phyloP scores from a whole-genome alignment of 2,888 invertebrate genomes.

The Drosophila mercatorum region DNA sequence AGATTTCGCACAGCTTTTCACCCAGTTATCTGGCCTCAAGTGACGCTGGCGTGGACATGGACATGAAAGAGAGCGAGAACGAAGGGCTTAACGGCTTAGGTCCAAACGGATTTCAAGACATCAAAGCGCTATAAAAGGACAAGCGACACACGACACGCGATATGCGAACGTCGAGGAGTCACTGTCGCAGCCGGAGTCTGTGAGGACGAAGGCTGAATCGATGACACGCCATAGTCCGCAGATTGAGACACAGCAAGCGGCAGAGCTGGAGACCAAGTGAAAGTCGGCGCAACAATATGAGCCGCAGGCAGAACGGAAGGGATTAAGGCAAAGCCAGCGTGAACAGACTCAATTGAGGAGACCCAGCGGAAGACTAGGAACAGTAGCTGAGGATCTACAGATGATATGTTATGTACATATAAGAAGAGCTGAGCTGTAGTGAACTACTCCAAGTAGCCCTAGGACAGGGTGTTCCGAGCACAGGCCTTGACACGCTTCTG shows the following conservation, averaged over 20 bases:
- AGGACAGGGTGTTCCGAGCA: background rate
- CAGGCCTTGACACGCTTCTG: no score
- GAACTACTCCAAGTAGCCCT: no score
- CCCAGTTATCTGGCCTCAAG: slow-evolving; percentile 46
- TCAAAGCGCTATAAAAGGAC: slow-evolving; percentile 32
- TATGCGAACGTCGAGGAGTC: background rate
- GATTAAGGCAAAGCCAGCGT: background rate
- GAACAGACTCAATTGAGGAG: background rate
- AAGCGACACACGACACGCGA: slow-evolving; percentile 15
- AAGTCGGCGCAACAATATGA: background rate
- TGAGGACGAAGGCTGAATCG: background rate
- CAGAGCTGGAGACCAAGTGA: background rate
- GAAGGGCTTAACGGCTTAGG: slow-evolving; percentile 51
- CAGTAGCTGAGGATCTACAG: no score
- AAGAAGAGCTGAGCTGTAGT: background rate
- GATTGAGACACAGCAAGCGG: background rate
- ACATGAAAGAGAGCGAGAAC: slow-evolving; percentile 19
- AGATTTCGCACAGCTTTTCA: slow-evolving; percentile 49
- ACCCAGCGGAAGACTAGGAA: background rate
- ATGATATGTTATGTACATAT: no score
- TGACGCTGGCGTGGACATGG: slow-evolving; percentile 22
- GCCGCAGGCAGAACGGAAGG: background rate
- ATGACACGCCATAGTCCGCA: background rate
- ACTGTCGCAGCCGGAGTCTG: background rate
- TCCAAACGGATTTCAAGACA: slow-evolving; percentile 58